These are phyloP conservation scores for Elgaria multicarinata DNA, from an alignment of 2,113 vertebrate species.

Conservation along the genomic window DNA sequence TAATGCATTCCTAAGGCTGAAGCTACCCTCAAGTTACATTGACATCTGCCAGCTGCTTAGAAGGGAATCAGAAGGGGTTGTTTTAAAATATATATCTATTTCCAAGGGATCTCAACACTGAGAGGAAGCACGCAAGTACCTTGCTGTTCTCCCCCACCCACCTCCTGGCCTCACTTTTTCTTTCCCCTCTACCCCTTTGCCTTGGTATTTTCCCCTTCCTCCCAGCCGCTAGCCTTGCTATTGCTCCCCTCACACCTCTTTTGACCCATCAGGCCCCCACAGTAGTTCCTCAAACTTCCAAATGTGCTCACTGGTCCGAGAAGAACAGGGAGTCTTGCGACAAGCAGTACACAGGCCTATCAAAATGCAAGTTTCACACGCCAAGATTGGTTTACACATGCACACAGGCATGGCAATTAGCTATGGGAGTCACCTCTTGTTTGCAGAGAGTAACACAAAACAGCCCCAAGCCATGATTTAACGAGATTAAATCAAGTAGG, in stretches of 20 bases:
- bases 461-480: not conserved
- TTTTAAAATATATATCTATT: not conserved
- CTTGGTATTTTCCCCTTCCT: too few species aligned
- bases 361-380: not conserved
- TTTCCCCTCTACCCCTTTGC: too few species aligned
- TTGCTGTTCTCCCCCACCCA: too few species aligned
- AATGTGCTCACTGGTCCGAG: too few species aligned
- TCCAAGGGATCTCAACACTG: not conserved
- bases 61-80: not conserved
- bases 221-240: too few species aligned
- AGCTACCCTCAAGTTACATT: not conserved
- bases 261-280: too few species aligned
- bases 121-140: not conserved
- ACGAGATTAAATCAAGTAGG: not conserved
- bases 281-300: too few species aligned
- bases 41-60: not conserved
- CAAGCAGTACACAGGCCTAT: not conserved
- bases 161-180: too few species aligned
- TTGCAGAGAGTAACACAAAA: not conserved
- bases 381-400: constrained; percentile 35
- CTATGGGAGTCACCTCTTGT: not conserved
- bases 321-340: too few species aligned
- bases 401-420: not conserved
- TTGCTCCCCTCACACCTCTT: too few species aligned
- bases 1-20: not conserved